These are phyloP conservation scores for Scophthalmus maximus DNA, from an alignment of 2,113 vertebrate genomes.

Conservation along the genomic window DNA sequence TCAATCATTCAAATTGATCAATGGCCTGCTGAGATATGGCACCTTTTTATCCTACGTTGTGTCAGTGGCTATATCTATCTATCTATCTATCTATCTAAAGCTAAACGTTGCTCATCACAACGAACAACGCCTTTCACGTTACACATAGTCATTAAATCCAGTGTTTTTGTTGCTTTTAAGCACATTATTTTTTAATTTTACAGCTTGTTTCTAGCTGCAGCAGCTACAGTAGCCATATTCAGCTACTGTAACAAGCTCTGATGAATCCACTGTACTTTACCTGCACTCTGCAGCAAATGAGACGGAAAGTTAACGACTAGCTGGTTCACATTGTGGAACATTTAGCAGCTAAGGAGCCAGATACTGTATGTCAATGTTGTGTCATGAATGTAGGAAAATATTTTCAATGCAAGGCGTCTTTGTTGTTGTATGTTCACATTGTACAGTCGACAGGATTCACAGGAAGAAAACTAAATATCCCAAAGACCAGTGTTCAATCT, in stretches of 20 bases:
- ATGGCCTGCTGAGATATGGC: too few species aligned
- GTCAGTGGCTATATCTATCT: too few species aligned
- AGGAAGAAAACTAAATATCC: too few species aligned
- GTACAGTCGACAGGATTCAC: too few species aligned
- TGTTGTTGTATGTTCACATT: too few species aligned
- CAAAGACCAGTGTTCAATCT: too few species aligned
- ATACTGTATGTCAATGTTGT: not conserved
- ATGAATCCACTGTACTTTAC: not conserved
- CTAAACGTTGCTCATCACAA: too few species aligned
- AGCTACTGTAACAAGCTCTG: not conserved
- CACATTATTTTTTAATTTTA: not conserved
- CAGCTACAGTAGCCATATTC: too few species aligned
- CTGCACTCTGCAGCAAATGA: not conserved
- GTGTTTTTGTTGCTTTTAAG: not conserved
- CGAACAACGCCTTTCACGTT: too few species aligned
- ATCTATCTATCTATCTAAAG: too few species aligned
- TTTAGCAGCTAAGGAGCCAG: not conserved
- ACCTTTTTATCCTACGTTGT: too few species aligned
- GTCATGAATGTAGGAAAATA: not conserved
- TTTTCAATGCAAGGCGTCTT: not conserved
- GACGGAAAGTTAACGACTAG: not conserved
- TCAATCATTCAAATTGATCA: too few species aligned
- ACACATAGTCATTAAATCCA: not conserved
- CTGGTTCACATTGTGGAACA: not conserved
- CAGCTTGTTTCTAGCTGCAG: not conserved